These are phyloP conservation scores for Thaleichthys pacificus DNA, from an alignment of 2,797 vertebrate species.

Conservation along the genomic window DNA sequence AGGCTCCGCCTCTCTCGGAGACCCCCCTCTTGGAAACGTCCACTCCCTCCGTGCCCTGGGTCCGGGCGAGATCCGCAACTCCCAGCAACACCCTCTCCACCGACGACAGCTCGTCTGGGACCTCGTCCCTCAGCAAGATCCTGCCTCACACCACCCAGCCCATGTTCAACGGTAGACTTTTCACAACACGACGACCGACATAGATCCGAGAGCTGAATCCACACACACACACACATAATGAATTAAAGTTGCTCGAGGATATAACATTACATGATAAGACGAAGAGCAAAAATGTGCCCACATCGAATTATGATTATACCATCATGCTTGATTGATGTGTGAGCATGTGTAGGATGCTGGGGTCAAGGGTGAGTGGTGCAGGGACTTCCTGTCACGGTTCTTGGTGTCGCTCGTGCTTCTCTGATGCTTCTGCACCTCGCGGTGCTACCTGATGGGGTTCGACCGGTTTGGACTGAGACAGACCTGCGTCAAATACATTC, in stretches of 20 bases:
- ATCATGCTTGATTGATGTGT: neutral
- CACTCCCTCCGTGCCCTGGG: conserved; percentile 72
- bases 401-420: neutral
- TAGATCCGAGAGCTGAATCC: neutral
- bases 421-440: neutral
- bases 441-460: no score
- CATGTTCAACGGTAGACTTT: conserved; percentile 84
- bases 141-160: conserved; percentile 88
- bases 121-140: conserved; percentile 73
- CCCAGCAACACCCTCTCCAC: conserved; percentile 66
- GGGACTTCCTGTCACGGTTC: neutral
- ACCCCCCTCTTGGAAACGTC: conserved; percentile 70
- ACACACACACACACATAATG: neutral
- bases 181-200: neutral
- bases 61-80: conserved; percentile 69
- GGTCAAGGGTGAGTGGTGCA: no score
- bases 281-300: no score
- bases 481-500: no score
- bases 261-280: no score
- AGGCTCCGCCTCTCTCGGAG: conserved; percentile 54
- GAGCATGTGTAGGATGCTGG: neutral
- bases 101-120: conserved; percentile 61
- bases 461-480: neutral
- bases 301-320: no score
- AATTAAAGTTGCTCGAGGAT: neutral